These are phyloP conservation scores for Microctonus brassicae DNA, from an alignment of 2,888 invertebrate species.

Conservation along the genomic window DNA sequence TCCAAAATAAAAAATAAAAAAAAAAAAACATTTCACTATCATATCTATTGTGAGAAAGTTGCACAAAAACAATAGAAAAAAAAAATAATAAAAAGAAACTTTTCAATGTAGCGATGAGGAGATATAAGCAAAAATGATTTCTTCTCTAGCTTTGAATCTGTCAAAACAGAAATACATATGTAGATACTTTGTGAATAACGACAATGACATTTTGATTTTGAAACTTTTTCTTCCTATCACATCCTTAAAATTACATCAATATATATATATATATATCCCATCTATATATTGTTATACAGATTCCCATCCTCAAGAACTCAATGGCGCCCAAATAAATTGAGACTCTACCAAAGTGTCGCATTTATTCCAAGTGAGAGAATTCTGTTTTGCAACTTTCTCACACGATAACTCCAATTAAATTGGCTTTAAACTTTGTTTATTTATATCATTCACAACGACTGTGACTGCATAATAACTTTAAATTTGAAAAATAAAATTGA, in stretches of 20 bases:
- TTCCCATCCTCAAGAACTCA: too few relatives aligned
- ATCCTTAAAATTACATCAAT: constrained; percentile 1
- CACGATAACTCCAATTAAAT: constrained; percentile 49
- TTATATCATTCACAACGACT: constrained; percentile 29
- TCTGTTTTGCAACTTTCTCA: constrained; percentile 38
- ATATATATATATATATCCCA: too few relatives aligned
- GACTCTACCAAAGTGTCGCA: constrained; percentile 15
- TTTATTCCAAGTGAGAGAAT: constrained; percentile 15
- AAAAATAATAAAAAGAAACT: too few relatives aligned
- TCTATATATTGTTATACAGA: too few relatives aligned
- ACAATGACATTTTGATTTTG: not conserved
- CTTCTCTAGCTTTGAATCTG: not conserved
- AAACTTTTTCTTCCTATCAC: constrained; percentile 1
- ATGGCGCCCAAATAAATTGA: constrained; percentile 7
- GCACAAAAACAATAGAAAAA: too few relatives aligned
- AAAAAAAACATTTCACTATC: too few relatives aligned
- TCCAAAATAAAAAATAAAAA: not conserved
- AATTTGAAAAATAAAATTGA: not conserved
- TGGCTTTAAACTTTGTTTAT: constrained; percentile 52
- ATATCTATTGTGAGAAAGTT: too few relatives aligned
- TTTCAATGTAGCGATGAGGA: too few relatives aligned
- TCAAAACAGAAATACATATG: too few relatives aligned
- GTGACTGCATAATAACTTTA: too few relatives aligned
- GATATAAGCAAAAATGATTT: not conserved
- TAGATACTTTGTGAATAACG: not conserved